phyloP scores from a whole-genome alignment of 2,113 vertebrate genomes.

The Reinhardtius hippoglossoides region DNA sequence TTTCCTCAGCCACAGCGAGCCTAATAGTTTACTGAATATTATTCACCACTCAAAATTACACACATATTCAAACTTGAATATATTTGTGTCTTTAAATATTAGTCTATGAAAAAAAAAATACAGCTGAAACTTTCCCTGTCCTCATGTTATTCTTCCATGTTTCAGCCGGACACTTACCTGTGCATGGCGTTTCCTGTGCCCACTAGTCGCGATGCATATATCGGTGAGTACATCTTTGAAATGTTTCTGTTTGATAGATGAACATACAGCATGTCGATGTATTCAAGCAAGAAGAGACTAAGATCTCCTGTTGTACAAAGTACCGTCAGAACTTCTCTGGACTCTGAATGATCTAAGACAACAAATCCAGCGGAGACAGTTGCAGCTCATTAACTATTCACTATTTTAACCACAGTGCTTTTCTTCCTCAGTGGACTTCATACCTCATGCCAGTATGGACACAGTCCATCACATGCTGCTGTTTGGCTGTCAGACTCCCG shows the following conservation, averaged over 20 bases:
- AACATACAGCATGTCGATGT: background rate
- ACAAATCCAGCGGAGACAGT: background rate
- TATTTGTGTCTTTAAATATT: too few species aligned
- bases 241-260: background rate
- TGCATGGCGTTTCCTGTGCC: conserved; percentile 91
- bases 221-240: conserved; percentile 85
- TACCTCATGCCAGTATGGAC: conserved; percentile 94
- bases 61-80: too few species aligned
- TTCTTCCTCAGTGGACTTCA: conserved; percentile 91
- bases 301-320: background rate
- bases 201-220: conserved; percentile 85
- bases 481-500: conserved; percentile 92
- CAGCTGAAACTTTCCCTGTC: too few species aligned
- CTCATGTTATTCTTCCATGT: conserved; percentile 50
- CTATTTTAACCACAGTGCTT: conserved; percentile 42
- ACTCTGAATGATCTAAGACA: background rate
- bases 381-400: background rate
- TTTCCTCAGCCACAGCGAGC: background rate
- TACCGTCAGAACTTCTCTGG: background rate
- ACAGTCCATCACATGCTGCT: conserved; percentile 97
- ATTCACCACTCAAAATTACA: too few species aligned
- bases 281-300: background rate
- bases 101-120: too few species aligned
- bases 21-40: too few species aligned
- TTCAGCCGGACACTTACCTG: conserved; percentile 94